These are phyloP conservation scores for Neotoma lepida DNA, from an alignment of 2,113 vertebrate genomes.

Conservation along the genomic window DNA sequence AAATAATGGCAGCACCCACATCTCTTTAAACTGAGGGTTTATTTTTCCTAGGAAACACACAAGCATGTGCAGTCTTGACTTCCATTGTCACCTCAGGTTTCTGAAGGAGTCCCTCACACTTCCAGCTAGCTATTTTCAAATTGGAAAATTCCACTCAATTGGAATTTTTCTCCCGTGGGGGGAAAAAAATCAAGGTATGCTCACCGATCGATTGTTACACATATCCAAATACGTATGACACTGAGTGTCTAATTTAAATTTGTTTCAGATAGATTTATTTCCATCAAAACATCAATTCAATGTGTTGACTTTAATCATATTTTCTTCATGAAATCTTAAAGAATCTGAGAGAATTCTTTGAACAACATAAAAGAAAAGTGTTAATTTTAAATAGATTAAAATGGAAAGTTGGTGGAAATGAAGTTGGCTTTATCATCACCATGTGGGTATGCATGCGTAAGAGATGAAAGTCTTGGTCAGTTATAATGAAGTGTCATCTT, in stretches of 20 bases:
- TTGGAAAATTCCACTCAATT: slow-evolving; percentile 25
- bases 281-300: slow-evolving; percentile 55
- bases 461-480: neutral
- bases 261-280: slow-evolving; percentile 52
- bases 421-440: neutral
- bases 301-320: slow-evolving; percentile 57
- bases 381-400: slow-evolving; percentile 58
- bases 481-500: neutral
- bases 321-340: slow-evolving; percentile 46
- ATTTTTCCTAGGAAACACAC: slow-evolving; percentile 51
- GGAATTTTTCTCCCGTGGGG: slow-evolving; percentile 27
- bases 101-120: slow-evolving; percentile 48
- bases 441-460: neutral
- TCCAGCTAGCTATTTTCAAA: slow-evolving; percentile 62
- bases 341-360: slow-evolving; percentile 50
- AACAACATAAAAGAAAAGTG: slow-evolving; percentile 54
- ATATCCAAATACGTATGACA: slow-evolving; percentile 11
- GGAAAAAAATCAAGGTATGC: slow-evolving; percentile 54
- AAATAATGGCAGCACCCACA: slow-evolving; percentile 29
- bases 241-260: slow-evolving; percentile 57
- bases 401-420: slow-evolving; percentile 5
- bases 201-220: slow-evolving; percentile 23
- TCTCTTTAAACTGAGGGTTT: slow-evolving; percentile 62
- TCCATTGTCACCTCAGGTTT: slow-evolving; percentile 75
- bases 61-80: slow-evolving; percentile 77